Evolutionary conservation across 2,113 vertebrate genomes (phyloP).

Genomic region (Scomber japonicus): DNA sequence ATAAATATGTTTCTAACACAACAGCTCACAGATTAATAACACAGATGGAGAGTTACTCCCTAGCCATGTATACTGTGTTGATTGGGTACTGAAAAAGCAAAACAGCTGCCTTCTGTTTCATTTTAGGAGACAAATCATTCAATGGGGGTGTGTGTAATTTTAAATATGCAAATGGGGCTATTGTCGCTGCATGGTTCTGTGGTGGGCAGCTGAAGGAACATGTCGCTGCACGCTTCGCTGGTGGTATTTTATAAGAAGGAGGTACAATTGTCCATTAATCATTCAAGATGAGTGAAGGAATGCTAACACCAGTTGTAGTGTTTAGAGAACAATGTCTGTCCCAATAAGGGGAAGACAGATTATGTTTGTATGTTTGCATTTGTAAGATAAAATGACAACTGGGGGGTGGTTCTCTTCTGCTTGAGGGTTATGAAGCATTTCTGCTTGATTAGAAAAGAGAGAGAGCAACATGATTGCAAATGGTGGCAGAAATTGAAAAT

Average conservation of each 20-base stretch:
- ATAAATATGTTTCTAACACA: constrained; percentile 9
- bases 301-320: not conserved
- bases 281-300: constrained; percentile 17
- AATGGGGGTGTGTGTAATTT: constrained; percentile 21
- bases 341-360: constrained; percentile 17
- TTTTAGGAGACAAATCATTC: constrained; percentile 37
- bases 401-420: not conserved
- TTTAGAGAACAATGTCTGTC: constrained; percentile 1
- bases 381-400: constrained; percentile 3
- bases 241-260: constrained; percentile 18
- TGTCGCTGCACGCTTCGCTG: constrained; percentile 16
- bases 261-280: constrained; percentile 23
- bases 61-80: constrained; percentile 16
- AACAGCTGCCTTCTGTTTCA: constrained; percentile 43
- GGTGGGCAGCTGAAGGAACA: constrained; percentile 37
- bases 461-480: not conserved
- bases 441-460: constrained; percentile 3
- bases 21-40: constrained; percentile 30
- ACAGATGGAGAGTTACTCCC: constrained; percentile 32
- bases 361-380: constrained; percentile 35
- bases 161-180: constrained; percentile 37
- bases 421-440: not conserved
- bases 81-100: constrained; percentile 17
- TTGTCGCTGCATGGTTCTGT: constrained; percentile 10
- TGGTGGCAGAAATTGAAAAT: not conserved